Percentiles rank a stretch among this genome's conserved stretches.
These are phyloP conservation scores for Leptopilina boulardi DNA, from an alignment of 1,140 invertebrate species.

Conservation along the genomic window DNA sequence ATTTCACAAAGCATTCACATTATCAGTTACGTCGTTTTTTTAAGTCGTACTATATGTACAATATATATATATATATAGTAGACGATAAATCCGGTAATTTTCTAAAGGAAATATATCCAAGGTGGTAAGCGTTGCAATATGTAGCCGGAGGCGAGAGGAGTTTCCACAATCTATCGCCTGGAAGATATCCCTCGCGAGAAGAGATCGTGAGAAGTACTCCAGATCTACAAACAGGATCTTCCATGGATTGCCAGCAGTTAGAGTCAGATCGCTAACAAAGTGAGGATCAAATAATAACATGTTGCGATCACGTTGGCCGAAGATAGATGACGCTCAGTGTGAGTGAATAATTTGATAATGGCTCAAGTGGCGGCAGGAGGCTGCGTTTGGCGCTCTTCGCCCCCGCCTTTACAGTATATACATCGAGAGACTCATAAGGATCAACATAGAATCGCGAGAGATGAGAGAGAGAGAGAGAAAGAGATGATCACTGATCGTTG, in stretches of 20 bases:
- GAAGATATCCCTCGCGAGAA: slow-evolving; percentile 46
- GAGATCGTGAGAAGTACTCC: slow-evolving; percentile 69
- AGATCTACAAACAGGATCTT: slow-evolving; percentile 66
- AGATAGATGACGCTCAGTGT: slow-evolving; percentile 73
- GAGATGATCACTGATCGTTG: slow-evolving; percentile 63
- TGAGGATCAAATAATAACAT: slow-evolving; percentile 76
- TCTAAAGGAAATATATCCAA: background rate
- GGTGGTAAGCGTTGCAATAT: background rate
- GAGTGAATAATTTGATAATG: slow-evolving; percentile 76
- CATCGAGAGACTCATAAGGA: slow-evolving; percentile 48
- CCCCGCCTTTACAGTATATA: slow-evolving; percentile 42
- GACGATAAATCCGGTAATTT: slow-evolving; percentile 9
- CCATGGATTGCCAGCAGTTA: slow-evolving; percentile 58
- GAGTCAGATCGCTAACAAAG: slow-evolving; percentile 74
- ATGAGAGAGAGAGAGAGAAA: slow-evolving; percentile 30
- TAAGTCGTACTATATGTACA: too few species aligned
- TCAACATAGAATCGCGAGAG: slow-evolving; percentile 39
- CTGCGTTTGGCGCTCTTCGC: slow-evolving; percentile 45
- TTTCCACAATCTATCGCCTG: slow-evolving; percentile 15
- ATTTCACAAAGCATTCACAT: too few species aligned
- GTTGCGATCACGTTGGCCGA: slow-evolving; percentile 68
- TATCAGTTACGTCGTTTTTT: too few species aligned
- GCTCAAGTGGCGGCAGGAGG: slow-evolving; percentile 55
- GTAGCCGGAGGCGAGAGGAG: slow-evolving; percentile 26
- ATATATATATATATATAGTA: too few species aligned